phyloP scores from a whole-genome alignment of 2,888 invertebrate species.

The Blastobasis lacticolella region DNA sequence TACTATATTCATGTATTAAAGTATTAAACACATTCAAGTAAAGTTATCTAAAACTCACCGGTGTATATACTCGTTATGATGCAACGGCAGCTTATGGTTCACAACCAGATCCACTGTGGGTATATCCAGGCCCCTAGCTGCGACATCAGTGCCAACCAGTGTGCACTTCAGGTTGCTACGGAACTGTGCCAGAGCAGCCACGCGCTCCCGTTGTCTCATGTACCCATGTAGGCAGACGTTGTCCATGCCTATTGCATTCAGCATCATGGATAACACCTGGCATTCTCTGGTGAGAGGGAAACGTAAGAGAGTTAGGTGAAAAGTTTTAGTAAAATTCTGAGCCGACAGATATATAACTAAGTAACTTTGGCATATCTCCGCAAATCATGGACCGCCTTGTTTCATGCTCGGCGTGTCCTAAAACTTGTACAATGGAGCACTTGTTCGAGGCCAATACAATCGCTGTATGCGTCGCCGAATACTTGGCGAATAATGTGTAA shows the following conservation, averaged over 20 bases:
- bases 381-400: no score
- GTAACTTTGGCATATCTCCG: no score
- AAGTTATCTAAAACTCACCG: conserved; percentile 35
- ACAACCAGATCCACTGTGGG: conserved; percentile 95
- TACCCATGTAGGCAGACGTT: conserved; percentile 95
- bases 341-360: no score
- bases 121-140: conserved; percentile 96
- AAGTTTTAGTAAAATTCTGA: no score
- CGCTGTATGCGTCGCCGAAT: no score
- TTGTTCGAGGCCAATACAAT: no score
- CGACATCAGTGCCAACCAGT: conserved; percentile 97
- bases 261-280: conserved; percentile 90
- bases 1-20: background rate
- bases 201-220: conserved; percentile 90
- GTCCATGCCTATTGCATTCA: conserved; percentile 89
- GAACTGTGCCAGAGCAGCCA: conserved; percentile 89
- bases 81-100: conserved; percentile 93
- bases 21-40: background rate
- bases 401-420: no score
- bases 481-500: no score
- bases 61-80: conserved; percentile 96
- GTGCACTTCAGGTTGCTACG: conserved; percentile 91
- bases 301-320: background rate
- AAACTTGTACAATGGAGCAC: no score
- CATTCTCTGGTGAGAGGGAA: conserved; percentile 78